Percentiles rank a stretch among this genome's conserved stretches.
Conservation (phyloP, 64 coral and sea anemone genomes). For the Pocillopora verrucosa region DNA sequence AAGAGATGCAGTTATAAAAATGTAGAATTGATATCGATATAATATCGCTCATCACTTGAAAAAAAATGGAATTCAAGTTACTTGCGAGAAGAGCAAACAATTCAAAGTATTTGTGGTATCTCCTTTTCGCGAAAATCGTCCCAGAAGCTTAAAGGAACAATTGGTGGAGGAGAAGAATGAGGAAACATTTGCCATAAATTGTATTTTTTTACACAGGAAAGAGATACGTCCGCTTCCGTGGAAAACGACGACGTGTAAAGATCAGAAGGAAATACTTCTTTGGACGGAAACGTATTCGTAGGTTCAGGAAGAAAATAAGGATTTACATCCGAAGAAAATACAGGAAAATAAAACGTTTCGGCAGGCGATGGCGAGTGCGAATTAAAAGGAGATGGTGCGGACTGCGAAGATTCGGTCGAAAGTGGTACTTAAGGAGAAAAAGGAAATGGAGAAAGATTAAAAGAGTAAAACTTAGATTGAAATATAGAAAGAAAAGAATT, state of each 20-base stretch:
- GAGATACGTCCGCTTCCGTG: background rate
- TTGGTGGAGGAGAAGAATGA: background rate
- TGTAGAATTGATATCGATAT: too few relatives aligned
- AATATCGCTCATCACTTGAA: too few relatives aligned
- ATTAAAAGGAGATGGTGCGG: background rate
- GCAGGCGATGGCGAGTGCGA: background rate
- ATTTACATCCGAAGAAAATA: background rate
- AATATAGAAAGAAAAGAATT: background rate
- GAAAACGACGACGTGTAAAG: background rate
- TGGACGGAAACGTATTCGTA: background rate
- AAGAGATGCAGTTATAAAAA: too few relatives aligned
- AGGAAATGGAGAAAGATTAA: background rate
- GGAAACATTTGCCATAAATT: too few relatives aligned
- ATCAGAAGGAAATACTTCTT: constrained; percentile 7
- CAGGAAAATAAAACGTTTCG: background rate
- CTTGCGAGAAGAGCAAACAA: too few relatives aligned
- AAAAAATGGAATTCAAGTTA: too few relatives aligned
- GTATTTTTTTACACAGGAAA: background rate
- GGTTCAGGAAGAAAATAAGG: background rate
- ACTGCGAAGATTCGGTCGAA: background rate
- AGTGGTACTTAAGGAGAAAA: background rate
- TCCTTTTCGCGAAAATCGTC: too few relatives aligned
- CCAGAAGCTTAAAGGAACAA: background rate
- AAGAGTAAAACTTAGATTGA: background rate
- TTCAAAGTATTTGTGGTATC: too few relatives aligned